Evolutionary conservation across 1,140 invertebrate species (phyloP).

Genomic region (Cydia fagiglandana): DNA sequence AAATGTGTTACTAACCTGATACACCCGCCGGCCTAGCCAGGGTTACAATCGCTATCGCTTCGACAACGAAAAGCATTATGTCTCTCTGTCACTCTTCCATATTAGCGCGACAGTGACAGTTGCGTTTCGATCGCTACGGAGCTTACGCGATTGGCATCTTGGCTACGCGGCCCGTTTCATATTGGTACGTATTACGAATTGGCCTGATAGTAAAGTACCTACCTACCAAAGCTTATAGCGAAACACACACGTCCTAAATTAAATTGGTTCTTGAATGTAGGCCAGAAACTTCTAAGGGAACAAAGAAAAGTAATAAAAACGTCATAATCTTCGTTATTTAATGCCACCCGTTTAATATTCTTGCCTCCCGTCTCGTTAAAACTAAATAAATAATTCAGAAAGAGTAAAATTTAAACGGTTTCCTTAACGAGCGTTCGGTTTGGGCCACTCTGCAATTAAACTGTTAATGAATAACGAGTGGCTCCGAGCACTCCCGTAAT

Average conservation of each 20-base stretch:
- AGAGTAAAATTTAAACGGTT: conserved; percentile 33
- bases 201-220: no score
- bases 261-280: not conserved
- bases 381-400: conserved; percentile 38
- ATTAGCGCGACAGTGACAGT: no score
- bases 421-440: conserved; percentile 33
- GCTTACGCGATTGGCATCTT: no score
- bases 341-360: not conserved
- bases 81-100: no score
- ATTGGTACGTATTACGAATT: no score
- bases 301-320: not conserved
- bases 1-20: no score
- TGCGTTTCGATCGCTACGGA: no score
- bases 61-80: no score
- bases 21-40: no score
- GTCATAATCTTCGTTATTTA: conserved; percentile 3
- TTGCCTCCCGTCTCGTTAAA: not conserved
- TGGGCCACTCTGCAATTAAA: conserved; percentile 33
- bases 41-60: no score
- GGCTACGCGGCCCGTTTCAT: no score
- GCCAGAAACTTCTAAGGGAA: not conserved
- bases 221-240: not conserved
- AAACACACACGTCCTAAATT: not conserved
- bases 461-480: conserved; percentile 33
- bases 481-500: not conserved